Evolutionary conservation across 2,888 invertebrate genomes (phyloP).

Genomic region (Macrosiphum euphorbiae): DNA sequence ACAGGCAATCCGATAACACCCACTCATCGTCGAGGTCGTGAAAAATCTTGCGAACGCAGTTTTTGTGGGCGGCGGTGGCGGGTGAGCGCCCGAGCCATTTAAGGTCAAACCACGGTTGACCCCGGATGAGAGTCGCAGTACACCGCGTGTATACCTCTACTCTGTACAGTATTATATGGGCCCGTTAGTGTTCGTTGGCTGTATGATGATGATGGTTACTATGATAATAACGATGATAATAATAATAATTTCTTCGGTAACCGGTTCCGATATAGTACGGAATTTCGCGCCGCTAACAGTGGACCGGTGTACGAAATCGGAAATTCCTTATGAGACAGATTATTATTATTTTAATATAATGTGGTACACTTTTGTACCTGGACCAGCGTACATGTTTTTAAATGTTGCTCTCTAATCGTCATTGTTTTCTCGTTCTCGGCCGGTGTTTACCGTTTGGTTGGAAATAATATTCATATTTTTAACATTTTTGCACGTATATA

Average conservation of each 20-base stretch:
- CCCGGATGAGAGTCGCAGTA: not conserved
- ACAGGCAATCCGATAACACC: not conserved
- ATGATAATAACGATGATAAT: not conserved
- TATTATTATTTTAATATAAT: not conserved
- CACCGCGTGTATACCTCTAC: not conserved
- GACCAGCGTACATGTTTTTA: not conserved
- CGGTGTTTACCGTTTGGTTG: not conserved
- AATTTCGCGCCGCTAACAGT: not conserved
- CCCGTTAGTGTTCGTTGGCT: not conserved
- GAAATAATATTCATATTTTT: not conserved
- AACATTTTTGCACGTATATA: not conserved
- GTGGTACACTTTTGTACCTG: not conserved
- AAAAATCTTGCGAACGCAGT: not conserved
- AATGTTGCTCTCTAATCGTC: not conserved
- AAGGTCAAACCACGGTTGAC: constrained; percentile 2
- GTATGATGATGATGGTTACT: not conserved
- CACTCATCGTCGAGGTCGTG: not conserved
- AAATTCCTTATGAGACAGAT: not conserved
- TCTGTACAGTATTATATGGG: not conserved
- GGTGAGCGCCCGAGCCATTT: not conserved
- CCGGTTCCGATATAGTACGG: constrained; percentile 23
- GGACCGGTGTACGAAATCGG: not conserved
- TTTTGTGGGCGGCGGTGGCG: not conserved
- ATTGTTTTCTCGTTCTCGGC: not conserved
- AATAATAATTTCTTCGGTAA: not conserved